Evolutionary conservation across 2,888 invertebrate species (phyloP), one percentile per base, ranked within the genome.

Genomic region (Drosophila anomalipes): DNA sequence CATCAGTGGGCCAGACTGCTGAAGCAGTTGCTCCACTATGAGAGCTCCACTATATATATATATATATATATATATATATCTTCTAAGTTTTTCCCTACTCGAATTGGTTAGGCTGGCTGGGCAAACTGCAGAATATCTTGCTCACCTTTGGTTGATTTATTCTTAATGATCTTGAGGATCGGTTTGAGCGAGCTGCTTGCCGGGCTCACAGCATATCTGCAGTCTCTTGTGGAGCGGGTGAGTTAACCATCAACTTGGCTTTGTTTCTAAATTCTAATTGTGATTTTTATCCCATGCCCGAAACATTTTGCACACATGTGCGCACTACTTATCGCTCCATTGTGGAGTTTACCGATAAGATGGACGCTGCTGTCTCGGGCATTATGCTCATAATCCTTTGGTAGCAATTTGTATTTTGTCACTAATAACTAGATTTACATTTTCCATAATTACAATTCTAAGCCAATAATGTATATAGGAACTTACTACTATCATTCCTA

Each of bases 111-210:
- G 93, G 86, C 10, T 91, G 90, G 82, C 44, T 89, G 67, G 93
- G 91, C n/a, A 92, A 92, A 74, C 44, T 91, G 3, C 79, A 95
- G 73, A 95, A 96, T 80, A 88, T 95, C 12, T 84, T 95, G 9
- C 94, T 95, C 19, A 96, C 96, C 0, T 95, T 96, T 68, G 94
- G 95, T 96, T 91, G 96, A 96, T 86, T 91, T 96, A 58, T 95
- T 96, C 77, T 95, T 96, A 1, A 96, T 96, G 84, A 91, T 96
- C 7, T 94, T 96, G 53, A 96, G 96, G 87, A 94, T 95, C 83
- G 96, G 96, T 0, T 91, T 97, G 26, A 94, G 95, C 0, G 95
- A 95, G 4, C 94, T 96, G 56, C 96, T 96, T 82, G 94, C 94
- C 39, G 95, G 95, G 79, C 90, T 96, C n/a, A 95, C 96, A 67